Evolutionary conservation across 2,888 invertebrate species (phyloP).

Genomic region (Drosophila cognata): DNA sequence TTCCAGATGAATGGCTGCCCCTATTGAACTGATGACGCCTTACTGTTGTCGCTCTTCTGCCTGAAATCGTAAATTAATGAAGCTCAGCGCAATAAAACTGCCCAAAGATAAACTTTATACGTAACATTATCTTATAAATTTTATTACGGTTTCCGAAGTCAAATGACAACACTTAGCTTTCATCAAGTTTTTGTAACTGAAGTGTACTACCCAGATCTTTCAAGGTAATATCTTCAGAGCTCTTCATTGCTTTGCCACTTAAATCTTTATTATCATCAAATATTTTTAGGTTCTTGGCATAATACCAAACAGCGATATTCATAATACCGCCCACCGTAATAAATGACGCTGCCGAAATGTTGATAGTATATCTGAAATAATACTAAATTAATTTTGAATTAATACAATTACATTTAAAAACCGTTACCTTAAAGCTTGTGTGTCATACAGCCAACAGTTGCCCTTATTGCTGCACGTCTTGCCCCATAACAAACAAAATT

Average conservation of each 20-base stretch:
- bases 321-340: slow-evolving; percentile 88
- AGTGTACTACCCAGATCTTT: slow-evolving; percentile 38
- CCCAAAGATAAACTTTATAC: not conserved
- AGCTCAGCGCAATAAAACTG: slow-evolving; percentile 3
- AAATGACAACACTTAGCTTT: slow-evolving; percentile 1
- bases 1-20: slow-evolving; percentile 40
- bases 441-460: slow-evolving; percentile 91
- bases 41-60: not conserved
- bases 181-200: slow-evolving; percentile 21
- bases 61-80: not conserved
- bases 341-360: slow-evolving; percentile 88
- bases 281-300: slow-evolving; percentile 88
- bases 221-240: slow-evolving; percentile 21
- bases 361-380: slow-evolving; percentile 85
- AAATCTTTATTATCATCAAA: slow-evolving; percentile 87
- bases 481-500: slow-evolving; percentile 89
- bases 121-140: not conserved
- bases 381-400: not conserved
- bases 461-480: slow-evolving; percentile 89
- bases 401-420: not conserved
- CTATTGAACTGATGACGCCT: slow-evolving; percentile 16
- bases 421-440: slow-evolving; percentile 85
- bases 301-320: slow-evolving; percentile 88
- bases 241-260: slow-evolving; percentile 9
- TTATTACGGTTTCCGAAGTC: slow-evolving; percentile 21